These are phyloP conservation scores for Neodiprion pinetum DNA, from an alignment of 1,140 invertebrate species.

Conservation along the genomic window DNA sequence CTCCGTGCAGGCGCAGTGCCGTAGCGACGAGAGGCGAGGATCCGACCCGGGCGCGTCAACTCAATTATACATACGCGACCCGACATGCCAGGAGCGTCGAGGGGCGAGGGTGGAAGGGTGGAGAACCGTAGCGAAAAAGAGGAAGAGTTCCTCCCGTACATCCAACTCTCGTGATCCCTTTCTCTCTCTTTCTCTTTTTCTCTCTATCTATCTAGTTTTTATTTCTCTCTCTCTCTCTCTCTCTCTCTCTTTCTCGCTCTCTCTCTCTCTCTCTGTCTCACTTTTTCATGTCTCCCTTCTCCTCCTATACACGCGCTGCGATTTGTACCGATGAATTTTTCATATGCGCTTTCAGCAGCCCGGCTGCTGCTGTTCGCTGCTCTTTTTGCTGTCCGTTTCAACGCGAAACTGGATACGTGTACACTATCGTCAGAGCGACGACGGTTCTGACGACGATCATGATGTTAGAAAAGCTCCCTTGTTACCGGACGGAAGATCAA, in stretches of 20 bases:
- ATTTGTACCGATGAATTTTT: neutral
- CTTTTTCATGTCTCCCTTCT: neutral
- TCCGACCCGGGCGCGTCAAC: slow-evolving; percentile 11
- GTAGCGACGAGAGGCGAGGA: neutral
- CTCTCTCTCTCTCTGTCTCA: too few species aligned
- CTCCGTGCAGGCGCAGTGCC: neutral
- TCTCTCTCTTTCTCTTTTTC: neutral
- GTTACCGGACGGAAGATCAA: too few species aligned
- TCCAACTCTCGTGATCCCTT: neutral
- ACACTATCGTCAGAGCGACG: too few species aligned
- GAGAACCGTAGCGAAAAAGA: neutral
- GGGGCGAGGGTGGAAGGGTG: neutral
- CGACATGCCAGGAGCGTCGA: slow-evolving; percentile 1
- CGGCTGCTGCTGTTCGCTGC: neutral
- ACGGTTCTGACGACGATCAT: too few species aligned
- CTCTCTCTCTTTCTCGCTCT: neutral
- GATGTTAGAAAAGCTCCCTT: too few species aligned
- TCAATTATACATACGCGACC: slow-evolving; percentile 16
- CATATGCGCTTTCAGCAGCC: neutral
- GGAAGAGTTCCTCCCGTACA: neutral
- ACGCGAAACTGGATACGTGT: too few species aligned
- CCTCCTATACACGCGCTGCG: neutral
- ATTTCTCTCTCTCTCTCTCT: too few species aligned
- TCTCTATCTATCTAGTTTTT: too few species aligned
- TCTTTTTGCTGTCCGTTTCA: neutral